Percentiles rank a stretch among this genome's conserved stretches.
These are phyloP conservation scores for Leucopternis melanops DNA, from an alignment of 2,113 vertebrate genomes.

Conservation along the genomic window DNA sequence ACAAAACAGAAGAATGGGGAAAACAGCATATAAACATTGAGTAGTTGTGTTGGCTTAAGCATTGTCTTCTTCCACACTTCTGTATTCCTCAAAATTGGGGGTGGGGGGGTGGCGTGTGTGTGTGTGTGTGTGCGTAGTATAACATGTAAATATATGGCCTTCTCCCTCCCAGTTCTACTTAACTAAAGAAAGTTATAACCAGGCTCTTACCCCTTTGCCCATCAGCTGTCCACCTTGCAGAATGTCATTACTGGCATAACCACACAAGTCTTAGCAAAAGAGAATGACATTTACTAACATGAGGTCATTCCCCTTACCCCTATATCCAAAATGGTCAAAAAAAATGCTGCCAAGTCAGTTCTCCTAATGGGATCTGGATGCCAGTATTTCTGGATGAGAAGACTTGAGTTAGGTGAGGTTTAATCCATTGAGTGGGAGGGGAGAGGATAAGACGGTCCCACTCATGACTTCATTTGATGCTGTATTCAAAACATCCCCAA, in stretches of 20 bases:
- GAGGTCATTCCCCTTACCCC: not conserved
- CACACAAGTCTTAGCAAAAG: not conserved
- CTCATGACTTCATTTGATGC: not conserved
- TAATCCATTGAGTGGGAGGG: not conserved
- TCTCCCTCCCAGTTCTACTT: not conserved
- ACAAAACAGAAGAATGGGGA: not conserved
- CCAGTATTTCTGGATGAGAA: not conserved
- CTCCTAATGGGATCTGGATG: not conserved
- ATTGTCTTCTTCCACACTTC: not conserved
- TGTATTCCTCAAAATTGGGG: not conserved
- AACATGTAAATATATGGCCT: not conserved
- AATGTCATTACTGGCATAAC: not conserved
- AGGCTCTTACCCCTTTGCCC: not conserved
- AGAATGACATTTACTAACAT: not conserved
- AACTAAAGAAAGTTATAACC: not conserved
- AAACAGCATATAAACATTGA: not conserved
- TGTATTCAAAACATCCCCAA: not conserved
- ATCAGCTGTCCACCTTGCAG: not conserved
- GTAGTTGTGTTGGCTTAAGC: not conserved
- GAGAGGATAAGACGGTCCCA: not conserved
- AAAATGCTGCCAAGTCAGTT: not conserved
- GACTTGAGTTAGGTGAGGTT: not conserved
- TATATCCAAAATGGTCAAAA: not conserved
- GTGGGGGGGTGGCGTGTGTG: too few relatives aligned
- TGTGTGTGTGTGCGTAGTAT: not conserved